Evolutionary conservation across 2,113 vertebrate species (phyloP).

Genomic region (Dipodomys stephensi): DNA sequence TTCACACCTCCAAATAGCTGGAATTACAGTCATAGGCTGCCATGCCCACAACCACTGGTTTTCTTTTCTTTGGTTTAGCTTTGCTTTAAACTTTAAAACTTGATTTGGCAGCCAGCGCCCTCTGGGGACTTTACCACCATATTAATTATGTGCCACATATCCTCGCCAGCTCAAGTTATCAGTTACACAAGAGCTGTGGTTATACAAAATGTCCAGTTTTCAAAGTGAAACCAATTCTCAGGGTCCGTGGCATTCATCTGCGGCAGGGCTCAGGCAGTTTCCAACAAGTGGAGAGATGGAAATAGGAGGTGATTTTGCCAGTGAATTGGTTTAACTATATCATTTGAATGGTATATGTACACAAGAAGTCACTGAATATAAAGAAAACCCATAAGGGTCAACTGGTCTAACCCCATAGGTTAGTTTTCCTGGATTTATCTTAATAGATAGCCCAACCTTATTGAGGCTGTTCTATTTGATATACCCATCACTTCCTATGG

Average conservation of each 20-base stretch:
- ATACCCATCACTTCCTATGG: not conserved
- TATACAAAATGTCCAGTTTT: slow-evolving; percentile 46
- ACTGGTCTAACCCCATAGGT: not conserved
- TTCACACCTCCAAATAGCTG: no score
- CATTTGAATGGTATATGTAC: not conserved
- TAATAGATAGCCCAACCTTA: not conserved
- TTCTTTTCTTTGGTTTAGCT: not conserved
- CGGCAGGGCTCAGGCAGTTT: slow-evolving; percentile 21
- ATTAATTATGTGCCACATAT: not conserved
- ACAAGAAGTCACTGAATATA: not conserved
- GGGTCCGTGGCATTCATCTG: not conserved
- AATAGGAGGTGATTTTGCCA: slow-evolving; percentile 43
- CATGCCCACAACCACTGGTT: no score
- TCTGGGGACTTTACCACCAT: slow-evolving; percentile 65
- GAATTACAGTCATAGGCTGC: no score
- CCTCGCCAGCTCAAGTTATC: slow-evolving; percentile 50
- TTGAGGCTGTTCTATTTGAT: not conserved
- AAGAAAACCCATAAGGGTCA: not conserved
- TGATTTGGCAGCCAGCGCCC: slow-evolving; percentile 61
- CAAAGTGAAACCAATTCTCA: slow-evolving; percentile 46
- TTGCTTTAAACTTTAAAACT: slow-evolving; percentile 58
- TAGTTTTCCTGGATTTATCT: not conserved
- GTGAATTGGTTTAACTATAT: not conserved
- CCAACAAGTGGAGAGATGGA: slow-evolving; percentile 17
- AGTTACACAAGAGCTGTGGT: slow-evolving; percentile 66